Evolutionary conservation across 92 coral and sea anemone genomes (phyloP), one percentile per base, ranked within the genome.

Genomic region (Ricordea florida): DNA sequence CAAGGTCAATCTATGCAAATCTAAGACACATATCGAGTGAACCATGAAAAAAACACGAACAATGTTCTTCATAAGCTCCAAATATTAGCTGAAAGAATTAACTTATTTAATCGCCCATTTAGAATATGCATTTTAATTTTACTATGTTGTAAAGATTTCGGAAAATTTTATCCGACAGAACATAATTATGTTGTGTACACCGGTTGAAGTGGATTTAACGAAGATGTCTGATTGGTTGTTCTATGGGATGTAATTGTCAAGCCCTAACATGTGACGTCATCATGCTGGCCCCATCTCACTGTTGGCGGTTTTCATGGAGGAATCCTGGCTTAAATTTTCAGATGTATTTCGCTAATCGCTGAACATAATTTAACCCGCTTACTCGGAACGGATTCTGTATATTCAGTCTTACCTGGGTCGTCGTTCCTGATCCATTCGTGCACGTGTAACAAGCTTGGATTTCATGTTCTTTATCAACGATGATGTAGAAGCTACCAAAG

Each of bases 181-280:
- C n/a, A n/a, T n/a, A n/a, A n/a, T n/a, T n/a, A n/a, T n/a, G n/a
- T n/a, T n/a, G n/a, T n/a, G n/a, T n/a, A n/a, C n/a, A n/a, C n/a
- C n/a, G n/a, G n/a, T n/a, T n/a, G n/a, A n/a, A n/a, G n/a, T n/a
- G n/a, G n/a, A n/a, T n/a, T n/a, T n/a, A n/a, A n/a, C n/a, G n/a
- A n/a, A n/a, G n/a, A n/a, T n/a, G n/a, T 23, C 35, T 73, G 80
- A 73, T 73, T 73, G 80, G 80, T 44, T 59, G 46, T 58, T 26
- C 9, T 22, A 22, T 9, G 21, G 41, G 45, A 25, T 32, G 69
- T 25, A 33, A 44, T 73, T 56, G 37, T 71, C 55, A 71, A 48
- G 18, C 53, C 48, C 59, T 73, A 57, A 32, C 51, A 72, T 43
- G 57, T 73, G 80, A 73, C 80, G 80, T 73, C 80, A 73, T 36